A percentile compares a stretch with the other conserved stretches of the same genome.
These are phyloP conservation scores for Sceliomorpha sp. DNA, from an alignment of 2,888 invertebrate species.

Conservation along the genomic window DNA sequence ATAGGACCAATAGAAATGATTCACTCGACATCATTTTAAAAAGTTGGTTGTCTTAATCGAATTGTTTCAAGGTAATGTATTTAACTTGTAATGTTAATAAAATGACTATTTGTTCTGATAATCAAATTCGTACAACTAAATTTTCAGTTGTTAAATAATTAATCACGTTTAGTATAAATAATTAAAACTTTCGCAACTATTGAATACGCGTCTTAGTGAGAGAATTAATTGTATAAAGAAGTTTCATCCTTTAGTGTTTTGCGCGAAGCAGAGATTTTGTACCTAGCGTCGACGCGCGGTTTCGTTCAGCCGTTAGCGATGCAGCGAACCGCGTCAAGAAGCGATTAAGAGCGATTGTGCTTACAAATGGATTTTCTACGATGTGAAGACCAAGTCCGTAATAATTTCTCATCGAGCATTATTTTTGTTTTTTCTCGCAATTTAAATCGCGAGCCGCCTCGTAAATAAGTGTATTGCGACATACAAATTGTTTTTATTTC, in stretches of 20 bases:
- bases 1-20: conserved; percentile 6
- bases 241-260: not conserved
- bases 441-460: conserved; percentile 1
- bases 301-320: conserved; percentile 13
- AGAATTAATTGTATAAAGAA: not conserved
- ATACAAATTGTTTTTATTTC: too few relatives aligned
- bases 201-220: not conserved
- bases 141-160: too few relatives aligned
- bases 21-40: not conserved
- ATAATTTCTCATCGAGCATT: conserved; percentile 11
- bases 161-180: not conserved
- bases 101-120: too few relatives aligned
- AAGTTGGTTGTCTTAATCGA: too few relatives aligned
- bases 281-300: conserved; percentile 12
- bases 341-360: conserved; percentile 19
- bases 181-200: not conserved
- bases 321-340: conserved; percentile 14
- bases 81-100: too few relatives aligned
- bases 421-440: not conserved
- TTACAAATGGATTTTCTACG: conserved; percentile 20
- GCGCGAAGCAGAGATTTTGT: conserved; percentile 4
- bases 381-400: conserved; percentile 4
- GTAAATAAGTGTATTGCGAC: not conserved
- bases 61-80: too few relatives aligned
- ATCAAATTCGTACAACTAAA: too few relatives aligned